Conservation (phyloP, 2,113 vertebrate species). For the Rhinolophus sinicus region DNA sequence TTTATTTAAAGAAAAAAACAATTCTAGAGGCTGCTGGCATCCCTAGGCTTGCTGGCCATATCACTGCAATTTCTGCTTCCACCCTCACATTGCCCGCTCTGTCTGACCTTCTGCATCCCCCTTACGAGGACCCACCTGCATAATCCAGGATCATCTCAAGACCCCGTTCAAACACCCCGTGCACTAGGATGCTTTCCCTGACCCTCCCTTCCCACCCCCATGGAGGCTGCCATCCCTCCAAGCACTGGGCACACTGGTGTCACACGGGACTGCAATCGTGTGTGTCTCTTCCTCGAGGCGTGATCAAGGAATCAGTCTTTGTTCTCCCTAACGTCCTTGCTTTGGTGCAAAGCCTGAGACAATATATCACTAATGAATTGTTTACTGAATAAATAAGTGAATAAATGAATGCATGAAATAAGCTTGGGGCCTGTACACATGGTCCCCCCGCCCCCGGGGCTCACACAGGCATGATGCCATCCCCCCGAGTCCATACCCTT, state of each 20-base stretch:
- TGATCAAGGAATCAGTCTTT: not conserved
- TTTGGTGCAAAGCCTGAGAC: not conserved
- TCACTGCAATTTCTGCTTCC: not conserved
- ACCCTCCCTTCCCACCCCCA: not conserved
- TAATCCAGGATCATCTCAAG: not conserved
- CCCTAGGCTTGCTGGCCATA: not conserved
- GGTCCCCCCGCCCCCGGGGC: too few species aligned
- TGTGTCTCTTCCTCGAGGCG: not conserved
- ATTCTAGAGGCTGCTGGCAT: not conserved
- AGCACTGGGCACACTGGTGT: accelerated
- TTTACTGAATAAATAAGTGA: not conserved
- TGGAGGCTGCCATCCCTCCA: too few species aligned
- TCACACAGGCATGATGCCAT: not conserved
- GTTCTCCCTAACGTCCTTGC: not conserved
- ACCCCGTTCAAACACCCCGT: not conserved
- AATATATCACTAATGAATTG: not conserved
- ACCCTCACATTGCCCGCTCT: not conserved
- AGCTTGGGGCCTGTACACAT: not conserved
- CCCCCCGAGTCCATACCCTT: not conserved
- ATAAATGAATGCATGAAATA: not conserved
- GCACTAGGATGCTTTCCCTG: not conserved
- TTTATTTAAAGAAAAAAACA: too few species aligned
- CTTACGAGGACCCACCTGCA: not conserved
- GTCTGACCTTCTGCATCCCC: not conserved
- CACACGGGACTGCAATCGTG: not conserved